phyloP scores from a whole-genome alignment of 2,888 invertebrate species.

The Yponomeuta sedellus region DNA sequence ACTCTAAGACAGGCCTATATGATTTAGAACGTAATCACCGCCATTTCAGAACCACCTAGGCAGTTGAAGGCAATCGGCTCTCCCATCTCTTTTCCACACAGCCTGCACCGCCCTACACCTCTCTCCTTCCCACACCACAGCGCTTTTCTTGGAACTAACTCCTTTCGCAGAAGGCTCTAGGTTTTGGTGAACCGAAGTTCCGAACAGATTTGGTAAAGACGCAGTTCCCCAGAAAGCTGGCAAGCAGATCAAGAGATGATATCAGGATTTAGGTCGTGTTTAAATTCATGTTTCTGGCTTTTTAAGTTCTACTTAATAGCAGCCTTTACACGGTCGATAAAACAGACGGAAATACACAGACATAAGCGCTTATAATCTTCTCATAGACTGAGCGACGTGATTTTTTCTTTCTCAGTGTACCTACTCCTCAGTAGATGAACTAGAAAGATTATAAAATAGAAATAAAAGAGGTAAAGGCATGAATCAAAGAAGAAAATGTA shows the following conservation, averaged over 20 bases:
- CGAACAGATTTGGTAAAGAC: background rate
- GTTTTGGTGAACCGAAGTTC: background rate
- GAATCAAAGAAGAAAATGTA: too few relatives aligned
- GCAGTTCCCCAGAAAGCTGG: background rate
- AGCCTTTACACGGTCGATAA: background rate
- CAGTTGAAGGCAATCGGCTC: background rate
- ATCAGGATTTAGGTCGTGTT: background rate
- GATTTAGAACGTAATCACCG: background rate
- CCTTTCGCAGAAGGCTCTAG: background rate
- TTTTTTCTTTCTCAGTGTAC: too few relatives aligned
- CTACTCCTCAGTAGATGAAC: too few relatives aligned
- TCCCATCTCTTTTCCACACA: background rate
- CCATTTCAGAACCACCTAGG: background rate
- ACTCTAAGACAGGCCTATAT: background rate
- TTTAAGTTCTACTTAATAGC: background rate
- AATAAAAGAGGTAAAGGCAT: too few relatives aligned
- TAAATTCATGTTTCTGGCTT: constrained; percentile 1
- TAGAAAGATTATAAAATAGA: too few relatives aligned
- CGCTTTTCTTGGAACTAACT: background rate
- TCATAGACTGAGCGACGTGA: too few relatives aligned
- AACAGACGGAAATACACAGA: too few relatives aligned
- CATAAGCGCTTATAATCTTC: too few relatives aligned
- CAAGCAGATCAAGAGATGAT: background rate
- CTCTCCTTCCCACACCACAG: background rate
- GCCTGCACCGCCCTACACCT: background rate